Percentiles rank a stretch among this genome's conserved stretches.
Conservation (phyloP, 2,797 vertebrate species). For the Corythornis leucogaster region DNA sequence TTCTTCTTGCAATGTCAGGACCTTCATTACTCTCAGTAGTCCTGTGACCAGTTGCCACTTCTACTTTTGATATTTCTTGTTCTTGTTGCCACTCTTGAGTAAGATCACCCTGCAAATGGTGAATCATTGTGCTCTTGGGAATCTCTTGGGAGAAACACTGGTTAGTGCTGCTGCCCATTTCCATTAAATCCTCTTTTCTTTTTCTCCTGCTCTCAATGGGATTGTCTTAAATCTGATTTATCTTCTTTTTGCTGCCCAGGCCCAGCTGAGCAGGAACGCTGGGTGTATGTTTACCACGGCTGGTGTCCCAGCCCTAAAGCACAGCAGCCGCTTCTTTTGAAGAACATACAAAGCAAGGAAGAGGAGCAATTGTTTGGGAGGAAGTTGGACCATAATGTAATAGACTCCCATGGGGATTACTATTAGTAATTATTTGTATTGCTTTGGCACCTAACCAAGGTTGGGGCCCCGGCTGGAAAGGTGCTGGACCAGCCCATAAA, state of each 20-base stretch:
- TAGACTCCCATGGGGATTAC: slow-evolving; percentile 38
- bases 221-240: slow-evolving; percentile 43
- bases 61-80: background rate
- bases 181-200: background rate
- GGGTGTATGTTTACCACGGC: slow-evolving; percentile 49
- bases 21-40: background rate
- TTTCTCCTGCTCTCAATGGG: background rate
- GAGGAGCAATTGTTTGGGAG: slow-evolving; percentile 70
- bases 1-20: background rate
- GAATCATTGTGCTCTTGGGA: background rate
- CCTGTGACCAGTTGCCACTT: background rate
- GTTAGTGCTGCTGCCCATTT: background rate
- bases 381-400: slow-evolving; percentile 54
- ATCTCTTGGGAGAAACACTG: background rate
- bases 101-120: background rate
- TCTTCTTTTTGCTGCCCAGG: slow-evolving; percentile 33
- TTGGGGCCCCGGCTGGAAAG: background rate
- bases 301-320: slow-evolving; percentile 52
- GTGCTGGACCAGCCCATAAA: background rate
- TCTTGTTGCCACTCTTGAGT: background rate
- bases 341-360: slow-evolving; percentile 71
- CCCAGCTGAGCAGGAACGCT: slow-evolving; percentile 25
- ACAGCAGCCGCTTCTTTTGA: slow-evolving; percentile 66
- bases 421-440: slow-evolving; percentile 69
- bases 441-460: slow-evolving; percentile 49